Base-by-base conservation (phyloP, 2,888 invertebrate genomes). In the Miltochrista miniata region DNA sequence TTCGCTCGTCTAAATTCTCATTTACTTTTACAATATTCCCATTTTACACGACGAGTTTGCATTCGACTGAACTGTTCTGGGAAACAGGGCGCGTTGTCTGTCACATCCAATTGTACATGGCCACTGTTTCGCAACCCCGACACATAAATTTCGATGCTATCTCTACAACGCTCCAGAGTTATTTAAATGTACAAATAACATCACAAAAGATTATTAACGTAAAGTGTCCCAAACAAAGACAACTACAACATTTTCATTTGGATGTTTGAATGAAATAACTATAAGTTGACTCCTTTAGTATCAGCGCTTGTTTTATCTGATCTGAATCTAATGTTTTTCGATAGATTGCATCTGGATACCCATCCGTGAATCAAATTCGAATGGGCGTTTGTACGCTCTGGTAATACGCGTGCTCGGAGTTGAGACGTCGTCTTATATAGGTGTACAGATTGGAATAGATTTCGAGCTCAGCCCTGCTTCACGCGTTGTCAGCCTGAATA, bases 401-500 rank as follows among this genome's bases (percentile, higher is more conserved):
- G 61, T 65, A 73, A 71, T 67, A 63, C 61, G 55, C 56, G 58
- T 62, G 42, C 62, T 67, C 51, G 9, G 56, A 72, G 70, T 64
- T 62, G 63, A 70, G 74, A 68, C 54, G 65, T 66, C 65, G 60
- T 64, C 61, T 75, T 70, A 66, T 67, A 67, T 62, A 60, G 62
- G 68, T 72, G 66, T 76, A 75, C 74, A 74, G 74, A 74, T 70
- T 71, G 71, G 79, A 83, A 85, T 84, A 83, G 81, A 85, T 81
- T 81, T 69, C 69, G 62, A 72, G 70, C 76, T 77, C 78, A 81
- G 77, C 76, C 78, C 76, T 76, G 80, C 81, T 81, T 80, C 85
- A 83, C 85, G 85, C 83, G 86, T 87, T 88, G 90, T 90, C 90
- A 87, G 82, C 74, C 79, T 83, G 87, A 88, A 90, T 90, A 89